These are phyloP conservation scores for Eclectus roratus DNA, from an alignment of 2,113 vertebrate species.

Conservation along the genomic window DNA sequence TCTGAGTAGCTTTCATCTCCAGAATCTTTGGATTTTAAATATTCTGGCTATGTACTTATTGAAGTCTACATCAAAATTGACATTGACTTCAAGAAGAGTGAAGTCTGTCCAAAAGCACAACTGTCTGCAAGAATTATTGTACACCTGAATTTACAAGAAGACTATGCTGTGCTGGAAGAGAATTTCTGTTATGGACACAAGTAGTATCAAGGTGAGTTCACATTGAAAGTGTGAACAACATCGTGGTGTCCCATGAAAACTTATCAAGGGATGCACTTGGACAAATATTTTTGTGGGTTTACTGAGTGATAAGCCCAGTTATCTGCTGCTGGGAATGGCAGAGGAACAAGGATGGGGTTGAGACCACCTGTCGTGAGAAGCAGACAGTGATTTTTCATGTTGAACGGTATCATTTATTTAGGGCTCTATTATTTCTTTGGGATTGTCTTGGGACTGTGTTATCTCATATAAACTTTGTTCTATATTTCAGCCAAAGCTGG, in stretches of 20 bases:
- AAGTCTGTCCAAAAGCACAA: not conserved
- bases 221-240: fast-evolving
- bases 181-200: not conserved
- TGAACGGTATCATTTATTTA: not conserved
- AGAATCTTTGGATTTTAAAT: not conserved
- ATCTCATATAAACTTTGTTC: not conserved
- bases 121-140: not conserved
- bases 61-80: not conserved
- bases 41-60: not conserved
- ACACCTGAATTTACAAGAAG: not conserved
- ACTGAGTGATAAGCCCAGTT: not conserved
- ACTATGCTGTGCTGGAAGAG: not conserved
- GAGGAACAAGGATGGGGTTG: not conserved
- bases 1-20: not conserved
- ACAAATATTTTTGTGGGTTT: not conserved
- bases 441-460: not conserved
- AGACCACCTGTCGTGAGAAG: fast-evolving
- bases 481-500: not conserved
- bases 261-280: not conserved
- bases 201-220: not conserved
- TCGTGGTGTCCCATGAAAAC: not conserved
- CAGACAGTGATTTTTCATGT: not conserved
- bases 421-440: not conserved
- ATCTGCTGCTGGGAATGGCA: not conserved
- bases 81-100: not conserved